These are phyloP conservation scores for Hirtodrosophila histrioides DNA, from an alignment of 2,888 invertebrate species.

Conservation along the genomic window DNA sequence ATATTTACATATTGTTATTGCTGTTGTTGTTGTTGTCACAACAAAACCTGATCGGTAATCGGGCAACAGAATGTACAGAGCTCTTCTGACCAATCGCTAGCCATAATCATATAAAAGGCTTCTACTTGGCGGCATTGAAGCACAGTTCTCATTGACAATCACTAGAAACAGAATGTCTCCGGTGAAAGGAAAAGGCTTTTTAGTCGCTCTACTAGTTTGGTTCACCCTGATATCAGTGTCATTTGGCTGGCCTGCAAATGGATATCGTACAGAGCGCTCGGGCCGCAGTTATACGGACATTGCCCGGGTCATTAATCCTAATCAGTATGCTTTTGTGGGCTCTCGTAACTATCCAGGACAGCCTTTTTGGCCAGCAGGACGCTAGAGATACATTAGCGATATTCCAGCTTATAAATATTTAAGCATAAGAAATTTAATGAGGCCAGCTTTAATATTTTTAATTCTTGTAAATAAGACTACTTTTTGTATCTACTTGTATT, in stretches of 20 bases:
- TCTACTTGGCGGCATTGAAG: slow-evolving; percentile 4
- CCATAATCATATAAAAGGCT: slow-evolving; percentile 58
- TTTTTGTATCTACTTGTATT: no score
- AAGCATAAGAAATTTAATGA: neutral
- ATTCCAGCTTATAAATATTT: neutral
- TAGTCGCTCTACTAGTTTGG: slow-evolving; percentile 3
- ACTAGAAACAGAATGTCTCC: slow-evolving; percentile 10
- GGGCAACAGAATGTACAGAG: slow-evolving; percentile 37
- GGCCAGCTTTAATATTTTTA: neutral
- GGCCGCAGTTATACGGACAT: slow-evolving; percentile 88
- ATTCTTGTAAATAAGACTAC: neutral
- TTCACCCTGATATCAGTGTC: neutral
- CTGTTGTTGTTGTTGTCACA: slow-evolving; percentile 16
- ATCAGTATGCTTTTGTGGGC: slow-evolving; percentile 85
- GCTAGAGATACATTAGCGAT: slow-evolving; percentile 4
- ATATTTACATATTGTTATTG: neutral
- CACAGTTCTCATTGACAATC: slow-evolving; percentile 7
- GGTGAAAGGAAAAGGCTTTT: slow-evolving; percentile 6
- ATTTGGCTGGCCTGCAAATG: slow-evolving; percentile 29
- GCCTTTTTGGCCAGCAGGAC: slow-evolving; percentile 85
- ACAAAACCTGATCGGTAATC: slow-evolving; percentile 68
- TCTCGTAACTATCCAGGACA: slow-evolving; percentile 85
- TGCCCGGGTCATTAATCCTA: slow-evolving; percentile 88
- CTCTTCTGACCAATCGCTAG: slow-evolving; percentile 24
- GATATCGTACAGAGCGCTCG: slow-evolving; percentile 26